Evolutionary conservation across 1,140 invertebrate genomes (phyloP), one percentile per base, ranked within the genome.

Genomic region (Dufourea novaeangliae): DNA sequence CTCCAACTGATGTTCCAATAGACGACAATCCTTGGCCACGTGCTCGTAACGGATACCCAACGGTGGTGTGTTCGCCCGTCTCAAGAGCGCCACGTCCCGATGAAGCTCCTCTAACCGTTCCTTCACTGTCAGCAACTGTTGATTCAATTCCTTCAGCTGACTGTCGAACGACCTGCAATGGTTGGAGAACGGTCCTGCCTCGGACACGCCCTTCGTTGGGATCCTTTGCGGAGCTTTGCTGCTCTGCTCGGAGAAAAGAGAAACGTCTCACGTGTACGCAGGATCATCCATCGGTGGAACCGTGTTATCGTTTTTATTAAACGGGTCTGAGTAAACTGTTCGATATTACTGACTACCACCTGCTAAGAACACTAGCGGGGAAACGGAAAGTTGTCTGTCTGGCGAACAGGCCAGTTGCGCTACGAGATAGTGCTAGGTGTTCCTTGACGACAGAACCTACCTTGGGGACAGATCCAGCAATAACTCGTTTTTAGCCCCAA

Each of bases 111-210:
- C 92, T 12, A 95, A 92, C 73, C 95, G 93, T 50, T 95, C 95
- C 84, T 95, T 95, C 1, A 96, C 94, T 8, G 93, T 92, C 79
- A 93, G 93, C 73, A 95, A 89, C 85, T 95, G 94, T 73, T 94
- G 93, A 82, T 94, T 95, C 39, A 96, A 81, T 79, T 95, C 94
- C 91, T 94, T 94, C 22, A 95, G 92, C 80, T 95, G 94, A 17
- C 93, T 92, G 78, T 95, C 95, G 85, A 95, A 95, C 14, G 93
- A 93, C 39, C 94, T 92, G 84, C 95, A 95, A 86, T 95, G 95
- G 73, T 94, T 94, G 6, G 94, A 93, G 85, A 96, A 95, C 12
- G 94, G 94, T 1, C 94, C 94, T 34, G 59, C 32, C 12, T 85
- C 83, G n/a, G 11, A 44, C 37, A 67, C 78, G 29, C 93, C 82